Evolutionary conservation across 2,888 invertebrate species (phyloP), one percentile per base, ranked within the genome.

Genomic region (Apotomis betuletana): DNA sequence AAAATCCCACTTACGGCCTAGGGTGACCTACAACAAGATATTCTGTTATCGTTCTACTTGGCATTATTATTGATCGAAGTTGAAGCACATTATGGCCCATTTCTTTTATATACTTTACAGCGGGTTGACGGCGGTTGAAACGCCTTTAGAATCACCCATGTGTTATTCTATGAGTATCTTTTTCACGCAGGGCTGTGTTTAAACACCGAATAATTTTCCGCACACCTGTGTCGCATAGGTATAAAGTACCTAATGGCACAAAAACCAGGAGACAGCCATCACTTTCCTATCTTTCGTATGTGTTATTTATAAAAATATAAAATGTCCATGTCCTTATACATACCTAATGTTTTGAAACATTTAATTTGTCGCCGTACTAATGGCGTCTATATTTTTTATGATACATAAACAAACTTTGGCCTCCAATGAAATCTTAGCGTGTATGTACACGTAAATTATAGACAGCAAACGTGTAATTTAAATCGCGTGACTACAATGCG

Each of bases 401-500:
- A 6, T 41, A 5, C 49, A 3, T 0, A 13, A 59, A 58, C 5
- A 27, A 12, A 12, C 9, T 15, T 46, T 54, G 15, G 5, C 57
- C 12, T 55, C 70, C 60, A 27, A 61, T 65, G 49, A 12, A 5
- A 54, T 15, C 41, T 46, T 70, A 41, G 65, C 65, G 60, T 65
- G 54, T 36, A 13, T 27, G 27, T 27, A 55, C 54, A 44, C 10
- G 15, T 44, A 44, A 52, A 44, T 15, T 15, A 41, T 63, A 55
- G 55, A 55, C 44, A 46, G 44, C 27, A 27, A 55, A 64, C 55
- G 12, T 41, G 59, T 65, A 49, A 70, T 65, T 67, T 49, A 15
- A 46, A 55, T 70, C 70, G 70, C 70, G 70, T 70, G 70, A 67
- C 55, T 54, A 36, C 60, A 13, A 59, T 10, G 27, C 41, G 54